Conservation (phyloP, 2,888 invertebrate species). For the Acrobasis suavella region DNA sequence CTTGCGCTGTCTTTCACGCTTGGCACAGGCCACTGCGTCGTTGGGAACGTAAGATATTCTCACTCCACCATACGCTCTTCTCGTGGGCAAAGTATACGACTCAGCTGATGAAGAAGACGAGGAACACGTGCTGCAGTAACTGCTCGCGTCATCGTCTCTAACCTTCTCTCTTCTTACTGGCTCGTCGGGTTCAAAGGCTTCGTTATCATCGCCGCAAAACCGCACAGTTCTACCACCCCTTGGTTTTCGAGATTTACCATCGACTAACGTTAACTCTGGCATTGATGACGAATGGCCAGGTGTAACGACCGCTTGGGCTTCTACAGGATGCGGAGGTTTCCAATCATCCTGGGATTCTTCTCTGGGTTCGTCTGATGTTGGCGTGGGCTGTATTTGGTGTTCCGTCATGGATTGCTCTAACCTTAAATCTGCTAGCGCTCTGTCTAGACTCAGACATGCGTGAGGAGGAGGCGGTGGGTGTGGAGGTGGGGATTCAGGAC, state of each 20-base stretch:
- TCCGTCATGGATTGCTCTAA: conserved; percentile 87
- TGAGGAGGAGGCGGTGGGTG: conserved; percentile 73
- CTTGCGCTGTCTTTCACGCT: conserved; percentile 84
- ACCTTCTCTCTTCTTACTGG: conserved; percentile 57
- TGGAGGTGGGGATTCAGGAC: conserved; percentile 80
- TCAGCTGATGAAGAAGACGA: conserved; percentile 94
- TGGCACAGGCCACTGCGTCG: conserved; percentile 92
- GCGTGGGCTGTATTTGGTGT: conserved; percentile 84
- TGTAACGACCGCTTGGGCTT: conserved; percentile 76
- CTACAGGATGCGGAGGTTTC: conserved; percentile 78
- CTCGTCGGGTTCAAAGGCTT: conserved; percentile 74
- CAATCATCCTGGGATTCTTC: conserved; percentile 74
- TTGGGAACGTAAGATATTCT: conserved; percentile 96
- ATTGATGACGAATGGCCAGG: conserved; percentile 80
- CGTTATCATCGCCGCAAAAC: conserved; percentile 75
- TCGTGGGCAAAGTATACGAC: conserved; percentile 92
- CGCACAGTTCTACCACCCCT: conserved; percentile 71
- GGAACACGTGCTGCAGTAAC: conserved; percentile 94
- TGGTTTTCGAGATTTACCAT: conserved; percentile 64
- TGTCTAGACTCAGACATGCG: conserved; percentile 71
- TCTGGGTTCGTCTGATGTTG: conserved; percentile 56
- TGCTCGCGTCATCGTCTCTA: conserved; percentile 86
- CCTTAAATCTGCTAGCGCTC: conserved; percentile 77
- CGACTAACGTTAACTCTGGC: conserved; percentile 77
- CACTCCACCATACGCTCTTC: conserved; percentile 93